Conservation (phyloP, 2,797 vertebrate species). For the Sebastolobus alascanus region DNA sequence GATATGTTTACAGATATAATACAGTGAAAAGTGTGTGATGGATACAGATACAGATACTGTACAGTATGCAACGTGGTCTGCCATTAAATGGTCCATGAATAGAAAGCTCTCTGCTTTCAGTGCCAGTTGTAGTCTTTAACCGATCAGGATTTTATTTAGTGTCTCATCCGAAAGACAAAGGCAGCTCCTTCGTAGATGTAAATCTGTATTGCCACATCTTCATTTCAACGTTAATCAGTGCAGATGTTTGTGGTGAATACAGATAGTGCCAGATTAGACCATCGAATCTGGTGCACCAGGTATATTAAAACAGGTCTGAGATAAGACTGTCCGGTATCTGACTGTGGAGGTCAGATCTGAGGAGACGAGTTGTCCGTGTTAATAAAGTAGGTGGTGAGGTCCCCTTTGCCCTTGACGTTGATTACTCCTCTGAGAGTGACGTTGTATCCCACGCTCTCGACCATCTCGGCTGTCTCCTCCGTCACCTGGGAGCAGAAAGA, state of each 20-base stretch:
- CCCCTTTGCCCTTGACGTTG: constrained; percentile 93
- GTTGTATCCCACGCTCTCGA: constrained; percentile 86
- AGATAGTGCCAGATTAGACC: neutral
- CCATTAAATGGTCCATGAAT: constrained; percentile 1
- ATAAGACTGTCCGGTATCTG: neutral
- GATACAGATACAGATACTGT: constrained; percentile 30
- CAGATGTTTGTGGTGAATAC: neutral
- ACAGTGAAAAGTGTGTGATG: neutral
- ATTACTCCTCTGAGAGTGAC: constrained; percentile 88
- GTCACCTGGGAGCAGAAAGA: constrained; percentile 84
- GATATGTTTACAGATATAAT: constrained; percentile 1
- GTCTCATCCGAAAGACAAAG: constrained; percentile 57
- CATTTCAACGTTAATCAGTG: neutral
- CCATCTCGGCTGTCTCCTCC: constrained; percentile 87
- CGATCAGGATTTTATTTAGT: constrained; percentile 36
- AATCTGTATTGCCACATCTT: neutral
- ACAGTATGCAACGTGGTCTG: neutral
- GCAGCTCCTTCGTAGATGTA: neutral
- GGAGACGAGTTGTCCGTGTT: constrained; percentile 79
- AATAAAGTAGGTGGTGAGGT: constrained; percentile 91
- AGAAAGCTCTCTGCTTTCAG: constrained; percentile 6
- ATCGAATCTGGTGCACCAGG: neutral
- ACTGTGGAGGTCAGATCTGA: constrained; percentile 38
- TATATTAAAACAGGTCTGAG: neutral
- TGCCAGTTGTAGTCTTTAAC: constrained; percentile 1